Evolutionary conservation across 2,888 invertebrate species (phyloP).

Genomic region (Leptinotarsa tumamoca): DNA sequence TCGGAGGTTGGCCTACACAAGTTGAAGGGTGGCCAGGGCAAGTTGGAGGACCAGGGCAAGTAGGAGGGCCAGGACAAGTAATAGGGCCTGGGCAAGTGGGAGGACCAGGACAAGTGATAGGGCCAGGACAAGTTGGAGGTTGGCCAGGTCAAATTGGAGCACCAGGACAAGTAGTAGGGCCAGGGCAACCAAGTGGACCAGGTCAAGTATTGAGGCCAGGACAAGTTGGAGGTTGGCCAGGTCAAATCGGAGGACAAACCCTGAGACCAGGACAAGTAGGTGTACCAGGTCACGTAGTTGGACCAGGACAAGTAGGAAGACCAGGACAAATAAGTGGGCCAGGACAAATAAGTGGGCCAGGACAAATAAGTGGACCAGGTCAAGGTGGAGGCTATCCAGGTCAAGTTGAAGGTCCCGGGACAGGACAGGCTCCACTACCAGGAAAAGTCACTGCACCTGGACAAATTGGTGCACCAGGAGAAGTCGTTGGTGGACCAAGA

Average conservation of each 20-base stretch:
- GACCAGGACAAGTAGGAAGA: constrained; percentile 30
- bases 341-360: constrained; percentile 25
- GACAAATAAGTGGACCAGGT: constrained; percentile 28
- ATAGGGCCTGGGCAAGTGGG: constrained; percentile 32
- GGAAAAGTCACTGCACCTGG: constrained; percentile 21
- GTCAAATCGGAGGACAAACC: constrained; percentile 29
- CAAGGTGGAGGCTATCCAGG: constrained; percentile 35
- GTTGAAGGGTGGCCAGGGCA: constrained; percentile 29
- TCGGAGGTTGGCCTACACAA: constrained; percentile 15
- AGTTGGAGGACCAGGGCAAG: constrained; percentile 30
- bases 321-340: constrained; percentile 34
- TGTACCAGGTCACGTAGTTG: constrained; percentile 26
- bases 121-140: constrained; percentile 33
- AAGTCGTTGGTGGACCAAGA: constrained; percentile 49
- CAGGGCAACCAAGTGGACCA: constrained; percentile 28
- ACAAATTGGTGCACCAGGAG: constrained; percentile 19
- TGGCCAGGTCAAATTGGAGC: constrained; percentile 7
- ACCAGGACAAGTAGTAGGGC: constrained; percentile 28
- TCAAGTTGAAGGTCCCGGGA: constrained; percentile 26
- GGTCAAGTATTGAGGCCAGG: constrained; percentile 33
- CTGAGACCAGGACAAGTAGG: constrained; percentile 20
- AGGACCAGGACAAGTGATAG: constrained; percentile 41
- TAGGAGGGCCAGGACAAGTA: constrained; percentile 27
- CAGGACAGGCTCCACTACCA: background rate
- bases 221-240: constrained; percentile 22